Percentiles rank a stretch among this genome's conserved stretches.
These are phyloP conservation scores for Diachrysia chrysitis DNA, from an alignment of 2,888 invertebrate species.

Conservation along the genomic window DNA sequence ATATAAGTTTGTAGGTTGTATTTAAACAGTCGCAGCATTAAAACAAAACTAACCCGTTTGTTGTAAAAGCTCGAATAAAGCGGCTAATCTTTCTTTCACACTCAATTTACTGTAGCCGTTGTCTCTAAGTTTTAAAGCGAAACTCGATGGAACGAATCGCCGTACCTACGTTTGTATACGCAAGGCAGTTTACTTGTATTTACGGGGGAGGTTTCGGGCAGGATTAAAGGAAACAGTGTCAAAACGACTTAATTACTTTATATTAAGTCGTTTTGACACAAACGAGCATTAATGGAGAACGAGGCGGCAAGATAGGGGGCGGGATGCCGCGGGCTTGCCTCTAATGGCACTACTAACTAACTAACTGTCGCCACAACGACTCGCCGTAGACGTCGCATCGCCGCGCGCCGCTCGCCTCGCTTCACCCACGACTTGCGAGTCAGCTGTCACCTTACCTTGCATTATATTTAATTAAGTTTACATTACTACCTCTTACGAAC, in stretches of 20 bases:
- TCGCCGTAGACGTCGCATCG: conserved; percentile 67
- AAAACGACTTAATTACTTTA: conserved; percentile 77
- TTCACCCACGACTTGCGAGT: conserved; percentile 56
- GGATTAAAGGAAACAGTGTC: conserved; percentile 73
- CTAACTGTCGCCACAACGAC: conserved; percentile 82
- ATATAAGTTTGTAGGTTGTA: conserved; percentile 12
- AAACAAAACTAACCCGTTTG: conserved; percentile 37
- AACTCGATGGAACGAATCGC: conserved; percentile 42
- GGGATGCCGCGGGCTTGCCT: conserved; percentile 72
- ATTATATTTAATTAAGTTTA: conserved; percentile 73
- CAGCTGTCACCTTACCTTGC: conserved; percentile 70
- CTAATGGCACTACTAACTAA: conserved; percentile 84
- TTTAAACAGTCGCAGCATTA: conserved; percentile 27
- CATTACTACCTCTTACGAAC: conserved; percentile 61
- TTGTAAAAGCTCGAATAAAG: conserved; percentile 41
- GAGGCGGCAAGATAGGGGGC: conserved; percentile 72
- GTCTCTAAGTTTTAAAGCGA: conserved; percentile 52
- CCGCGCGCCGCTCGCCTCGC: conserved; percentile 37
- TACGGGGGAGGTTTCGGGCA: conserved; percentile 58
- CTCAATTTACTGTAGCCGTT: conserved; percentile 54
- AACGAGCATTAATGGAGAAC: conserved; percentile 80
- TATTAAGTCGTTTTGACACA: conserved; percentile 84
- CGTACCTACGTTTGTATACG: conserved; percentile 48
- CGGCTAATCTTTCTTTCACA: conserved; percentile 61
- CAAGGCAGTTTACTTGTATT: conserved; percentile 53